Evolutionary conservation across 2,888 invertebrate genomes (phyloP).

Genomic region (Axea sp.): DNA sequence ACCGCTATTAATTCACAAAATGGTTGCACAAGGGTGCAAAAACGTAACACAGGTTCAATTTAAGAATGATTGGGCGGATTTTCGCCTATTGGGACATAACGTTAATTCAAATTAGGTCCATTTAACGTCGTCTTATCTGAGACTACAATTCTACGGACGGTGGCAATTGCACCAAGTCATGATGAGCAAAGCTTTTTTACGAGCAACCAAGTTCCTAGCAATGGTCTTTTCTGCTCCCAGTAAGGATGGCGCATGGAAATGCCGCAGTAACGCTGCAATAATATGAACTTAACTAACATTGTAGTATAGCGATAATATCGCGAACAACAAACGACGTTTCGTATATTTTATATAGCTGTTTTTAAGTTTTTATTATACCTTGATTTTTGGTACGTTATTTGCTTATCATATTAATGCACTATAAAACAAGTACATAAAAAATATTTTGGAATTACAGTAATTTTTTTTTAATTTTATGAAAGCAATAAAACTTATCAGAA

Average conservation of each 20-base stretch:
- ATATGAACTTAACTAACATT: conserved; percentile 38
- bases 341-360: no score
- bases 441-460: no score
- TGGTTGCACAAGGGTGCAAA: neutral
- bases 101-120: conserved; percentile 58
- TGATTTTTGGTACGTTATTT: conserved; percentile 1
- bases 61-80: conserved; percentile 25
- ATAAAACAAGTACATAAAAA: no score
- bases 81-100: conserved; percentile 35
- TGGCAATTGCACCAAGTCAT: conserved; percentile 42
- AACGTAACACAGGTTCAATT: conserved; percentile 27
- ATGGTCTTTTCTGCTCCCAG: conserved; percentile 37
- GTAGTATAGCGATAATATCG: conserved; percentile 27
- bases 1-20: neutral
- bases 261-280: conserved; percentile 41
- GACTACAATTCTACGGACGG: conserved; percentile 16
- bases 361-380: conserved; percentile 15
- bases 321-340: conserved; percentile 11
- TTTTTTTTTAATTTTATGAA: no score
- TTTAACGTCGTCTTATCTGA: conserved; percentile 60
- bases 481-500: no score
- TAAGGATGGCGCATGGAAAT: conserved; percentile 37
- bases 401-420: neutral
- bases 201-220: conserved; percentile 32
- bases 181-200: conserved; percentile 56